Evolutionary conservation across 2,113 vertebrate species (phyloP).

Genomic region (Syrmaticus mikado): DNA sequence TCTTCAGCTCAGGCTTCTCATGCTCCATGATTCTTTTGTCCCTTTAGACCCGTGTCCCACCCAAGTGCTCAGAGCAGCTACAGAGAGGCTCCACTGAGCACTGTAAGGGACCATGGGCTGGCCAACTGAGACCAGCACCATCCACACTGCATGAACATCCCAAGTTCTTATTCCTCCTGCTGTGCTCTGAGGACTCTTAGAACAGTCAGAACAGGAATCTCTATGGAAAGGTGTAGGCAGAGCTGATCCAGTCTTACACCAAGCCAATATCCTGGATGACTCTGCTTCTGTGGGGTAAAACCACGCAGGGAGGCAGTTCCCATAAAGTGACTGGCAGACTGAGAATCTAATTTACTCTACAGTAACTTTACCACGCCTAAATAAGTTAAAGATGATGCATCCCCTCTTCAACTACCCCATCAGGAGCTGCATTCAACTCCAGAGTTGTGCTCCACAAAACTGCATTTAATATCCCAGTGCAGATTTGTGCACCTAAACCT

Average conservation of each 20-base stretch:
- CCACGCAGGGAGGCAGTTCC: not conserved
- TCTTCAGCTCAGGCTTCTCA: not conserved
- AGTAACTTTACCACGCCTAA: not conserved
- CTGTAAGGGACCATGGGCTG: rapidly evolving
- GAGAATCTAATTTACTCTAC: not conserved
- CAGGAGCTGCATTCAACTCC: not conserved
- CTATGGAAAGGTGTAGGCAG: not conserved
- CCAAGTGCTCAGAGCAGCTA: not conserved
- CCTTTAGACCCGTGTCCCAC: not conserved
- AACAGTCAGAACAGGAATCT: not conserved
- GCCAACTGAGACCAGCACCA: not conserved
- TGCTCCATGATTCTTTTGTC: not conserved
- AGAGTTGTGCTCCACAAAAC: not conserved
- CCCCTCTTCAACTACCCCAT: not conserved
- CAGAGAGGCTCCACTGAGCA: not conserved
- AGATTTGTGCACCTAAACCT: rapidly evolving
- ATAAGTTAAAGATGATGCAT: not conserved
- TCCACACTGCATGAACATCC: not conserved
- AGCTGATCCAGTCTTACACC: not conserved
- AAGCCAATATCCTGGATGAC: not conserved
- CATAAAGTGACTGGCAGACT: rapidly evolving
- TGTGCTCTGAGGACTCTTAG: no score
- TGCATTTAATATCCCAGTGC: not conserved
- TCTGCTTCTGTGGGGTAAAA: not conserved
- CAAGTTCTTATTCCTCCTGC: not conserved